These are phyloP conservation scores for Catharus ustulatus DNA, from an alignment of 2,797 vertebrate species.

Conservation along the genomic window DNA sequence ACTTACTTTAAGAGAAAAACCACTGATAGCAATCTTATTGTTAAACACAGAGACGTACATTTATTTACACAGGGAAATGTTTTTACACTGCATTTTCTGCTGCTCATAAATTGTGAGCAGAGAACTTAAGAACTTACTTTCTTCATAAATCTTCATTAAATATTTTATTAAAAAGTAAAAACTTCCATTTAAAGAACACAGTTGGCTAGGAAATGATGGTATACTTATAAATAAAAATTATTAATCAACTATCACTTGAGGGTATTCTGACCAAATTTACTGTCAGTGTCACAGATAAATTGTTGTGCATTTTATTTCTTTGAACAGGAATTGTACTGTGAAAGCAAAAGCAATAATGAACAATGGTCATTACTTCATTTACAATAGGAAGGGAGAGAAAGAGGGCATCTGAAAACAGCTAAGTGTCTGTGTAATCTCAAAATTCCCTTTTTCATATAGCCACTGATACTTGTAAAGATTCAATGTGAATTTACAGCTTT, in stretches of 20 bases:
- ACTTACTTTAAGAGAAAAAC: constrained; percentile 40
- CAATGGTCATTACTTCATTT: not conserved
- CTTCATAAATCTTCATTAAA: constrained; percentile 21
- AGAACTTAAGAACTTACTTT: constrained; percentile 16
- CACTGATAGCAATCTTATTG: not conserved
- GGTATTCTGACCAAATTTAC: not conserved
- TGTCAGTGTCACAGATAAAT: not conserved
- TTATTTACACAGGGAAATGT: not conserved
- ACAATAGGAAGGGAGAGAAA: not conserved
- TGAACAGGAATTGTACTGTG: not conserved
- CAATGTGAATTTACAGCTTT: not conserved
- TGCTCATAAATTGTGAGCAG: constrained; percentile 15
- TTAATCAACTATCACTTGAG: not conserved
- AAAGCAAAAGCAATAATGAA: not conserved
- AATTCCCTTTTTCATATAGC: not conserved
- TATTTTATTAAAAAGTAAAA: not conserved
- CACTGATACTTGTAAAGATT: not conserved
- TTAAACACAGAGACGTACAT: not conserved
- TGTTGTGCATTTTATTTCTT: not conserved
- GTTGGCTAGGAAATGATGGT: not conserved
- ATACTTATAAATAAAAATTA: not conserved
- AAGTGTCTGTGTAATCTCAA: not conserved
- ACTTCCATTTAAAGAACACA: not conserved
- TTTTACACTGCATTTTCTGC: constrained; percentile 17
- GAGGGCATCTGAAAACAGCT: not conserved